These are phyloP conservation scores for Brachionus paranguensis DNA, from an alignment of 1,140 invertebrate genomes.

Conservation along the genomic window DNA sequence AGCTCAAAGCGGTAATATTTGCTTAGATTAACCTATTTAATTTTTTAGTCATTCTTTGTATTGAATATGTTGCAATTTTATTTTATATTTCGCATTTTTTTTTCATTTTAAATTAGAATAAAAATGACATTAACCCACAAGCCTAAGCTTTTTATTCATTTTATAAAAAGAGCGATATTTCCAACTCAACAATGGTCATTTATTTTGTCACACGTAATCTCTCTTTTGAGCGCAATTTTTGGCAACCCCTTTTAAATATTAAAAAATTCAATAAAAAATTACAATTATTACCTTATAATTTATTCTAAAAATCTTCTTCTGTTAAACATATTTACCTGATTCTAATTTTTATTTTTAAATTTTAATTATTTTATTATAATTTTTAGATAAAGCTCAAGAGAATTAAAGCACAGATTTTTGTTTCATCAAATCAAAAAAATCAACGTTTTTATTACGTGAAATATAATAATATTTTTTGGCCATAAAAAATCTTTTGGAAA, in stretches of 20 bases:
- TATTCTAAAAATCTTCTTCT: not conserved
- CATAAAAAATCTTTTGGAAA: not conserved
- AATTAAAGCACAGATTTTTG: not conserved
- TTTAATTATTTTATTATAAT: not conserved
- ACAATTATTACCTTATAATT: not conserved
- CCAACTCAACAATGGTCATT: not conserved
- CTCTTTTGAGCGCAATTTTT: not conserved
- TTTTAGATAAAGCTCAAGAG: not conserved
- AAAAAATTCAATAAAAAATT: not conserved
- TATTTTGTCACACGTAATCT: not conserved
- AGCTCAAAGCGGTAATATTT: slow-evolving; percentile 1
- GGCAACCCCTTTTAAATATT: not conserved
- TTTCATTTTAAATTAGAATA: slow-evolving; percentile 34
- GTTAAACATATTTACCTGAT: not conserved
- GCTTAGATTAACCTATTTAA: slow-evolving; percentile 22
- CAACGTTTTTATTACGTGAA: not conserved
- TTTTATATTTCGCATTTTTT: not conserved
- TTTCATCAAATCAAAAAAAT: not conserved
- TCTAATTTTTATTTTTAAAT: not conserved
- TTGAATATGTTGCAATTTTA: not conserved
- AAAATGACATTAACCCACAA: slow-evolving; percentile 19
- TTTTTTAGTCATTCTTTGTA: not conserved
- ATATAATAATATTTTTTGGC: not conserved
- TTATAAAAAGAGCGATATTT: not conserved
- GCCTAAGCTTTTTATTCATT: not conserved